Conservation (phyloP, 1,140 invertebrate genomes). For the Leucophenga varia region DNA sequence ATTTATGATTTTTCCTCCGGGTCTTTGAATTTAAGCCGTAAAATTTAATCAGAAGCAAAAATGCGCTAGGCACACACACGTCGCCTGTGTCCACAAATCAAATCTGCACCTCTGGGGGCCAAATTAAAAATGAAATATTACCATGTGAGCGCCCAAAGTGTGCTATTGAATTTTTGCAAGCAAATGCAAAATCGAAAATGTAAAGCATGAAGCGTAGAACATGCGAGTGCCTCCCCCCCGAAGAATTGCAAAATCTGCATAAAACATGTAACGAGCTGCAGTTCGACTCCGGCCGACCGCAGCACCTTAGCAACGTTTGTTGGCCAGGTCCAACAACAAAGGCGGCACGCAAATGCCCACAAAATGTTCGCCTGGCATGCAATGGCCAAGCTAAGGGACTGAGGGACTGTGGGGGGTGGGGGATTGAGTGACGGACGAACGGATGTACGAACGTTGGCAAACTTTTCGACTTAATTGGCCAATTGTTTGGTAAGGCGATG, state of each 20-base stretch:
- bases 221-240: too few species aligned
- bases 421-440: not conserved
- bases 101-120: conserved; percentile 27
- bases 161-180: conserved; percentile 24
- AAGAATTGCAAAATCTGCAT: conserved; percentile 40
- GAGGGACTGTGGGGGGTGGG: not conserved
- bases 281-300: not conserved
- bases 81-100: conserved; percentile 27
- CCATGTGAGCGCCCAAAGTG: conserved; percentile 7
- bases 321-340: conserved; percentile 1
- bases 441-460: conserved; percentile 20
- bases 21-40: conserved; percentile 2
- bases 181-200: conserved; percentile 36
- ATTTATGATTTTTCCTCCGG: not conserved
- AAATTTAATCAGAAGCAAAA: not conserved
- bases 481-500: conserved; percentile 43
- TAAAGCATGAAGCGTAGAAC: conserved; percentile 32
- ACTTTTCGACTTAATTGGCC: conserved; percentile 49
- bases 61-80: conserved; percentile 8
- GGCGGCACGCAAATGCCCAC: conserved; percentile 45
- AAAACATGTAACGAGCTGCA: conserved; percentile 40
- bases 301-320: conserved; percentile 3
- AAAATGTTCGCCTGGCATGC: conserved; percentile 41
- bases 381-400: conserved; percentile 8
- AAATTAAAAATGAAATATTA: conserved; percentile 46